These are phyloP conservation scores for Sinocyclocheilus anophthalmus DNA, from an alignment of 2,113 vertebrate genomes.

Conservation along the genomic window DNA sequence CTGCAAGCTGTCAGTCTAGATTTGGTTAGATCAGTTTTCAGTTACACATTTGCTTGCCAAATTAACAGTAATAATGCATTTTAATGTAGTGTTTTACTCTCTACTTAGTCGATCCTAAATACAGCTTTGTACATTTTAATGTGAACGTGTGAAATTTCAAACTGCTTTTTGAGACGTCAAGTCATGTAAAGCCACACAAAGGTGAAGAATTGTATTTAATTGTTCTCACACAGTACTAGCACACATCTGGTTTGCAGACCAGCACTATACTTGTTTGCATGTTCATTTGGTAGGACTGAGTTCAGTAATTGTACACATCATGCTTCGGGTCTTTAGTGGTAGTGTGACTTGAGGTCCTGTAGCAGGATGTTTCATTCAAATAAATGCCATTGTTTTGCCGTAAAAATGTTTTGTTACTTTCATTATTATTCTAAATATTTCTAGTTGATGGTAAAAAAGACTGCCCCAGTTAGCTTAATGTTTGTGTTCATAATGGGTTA, in stretches of 20 bases:
- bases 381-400: slow-evolving; percentile 50
- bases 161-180: background rate
- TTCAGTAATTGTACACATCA: slow-evolving; percentile 23
- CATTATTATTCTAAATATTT: background rate
- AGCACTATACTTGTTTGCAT: slow-evolving; percentile 42
- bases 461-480: background rate
- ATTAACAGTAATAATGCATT: background rate
- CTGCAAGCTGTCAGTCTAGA: background rate
- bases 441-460: background rate
- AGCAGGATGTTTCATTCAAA: slow-evolving; percentile 31
- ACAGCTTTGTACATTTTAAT: slow-evolving; percentile 20
- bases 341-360: slow-evolving; percentile 21
- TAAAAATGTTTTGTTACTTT: slow-evolving; percentile 20
- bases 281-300: slow-evolving; percentile 32
- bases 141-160: background rate
- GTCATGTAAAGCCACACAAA: background rate
- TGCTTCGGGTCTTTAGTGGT: slow-evolving; percentile 26
- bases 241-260: background rate
- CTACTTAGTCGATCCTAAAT: background rate
- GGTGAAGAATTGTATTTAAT: background rate
- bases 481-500: background rate
- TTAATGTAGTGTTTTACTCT: slow-evolving; percentile 8
- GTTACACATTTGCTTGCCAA: background rate
- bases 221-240: background rate
- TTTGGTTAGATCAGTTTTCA: background rate